These are phyloP conservation scores for Drosophila pachea DNA, from an alignment of 1,140 invertebrate genomes.

Conservation along the genomic window DNA sequence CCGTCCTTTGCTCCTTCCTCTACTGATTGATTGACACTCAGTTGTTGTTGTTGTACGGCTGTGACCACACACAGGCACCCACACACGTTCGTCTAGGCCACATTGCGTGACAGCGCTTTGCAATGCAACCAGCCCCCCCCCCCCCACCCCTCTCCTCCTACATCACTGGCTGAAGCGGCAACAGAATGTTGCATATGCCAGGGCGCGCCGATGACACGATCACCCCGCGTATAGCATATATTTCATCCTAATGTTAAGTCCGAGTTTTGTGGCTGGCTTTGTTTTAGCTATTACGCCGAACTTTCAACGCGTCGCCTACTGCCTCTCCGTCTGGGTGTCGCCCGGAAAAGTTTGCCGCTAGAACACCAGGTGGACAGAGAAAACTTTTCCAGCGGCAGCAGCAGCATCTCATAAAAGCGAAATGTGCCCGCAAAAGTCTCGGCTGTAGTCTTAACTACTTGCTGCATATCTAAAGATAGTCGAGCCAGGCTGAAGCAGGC, in stretches of 20 bases:
- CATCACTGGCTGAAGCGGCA: slow-evolving; percentile 11
- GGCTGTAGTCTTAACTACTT: slow-evolving; percentile 1
- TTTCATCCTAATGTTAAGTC: slow-evolving; percentile 50
- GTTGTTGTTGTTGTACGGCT: slow-evolving; percentile 12
- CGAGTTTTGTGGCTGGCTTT: slow-evolving; percentile 25
- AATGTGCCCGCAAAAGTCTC: slow-evolving; percentile 16
- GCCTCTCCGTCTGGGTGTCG: background rate
- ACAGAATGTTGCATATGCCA: slow-evolving; percentile 51
- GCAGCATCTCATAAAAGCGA: slow-evolving; percentile 17
- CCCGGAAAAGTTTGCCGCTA: slow-evolving; percentile 24
- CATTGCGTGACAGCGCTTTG: slow-evolving; percentile 40
- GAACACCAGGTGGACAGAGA: slow-evolving; percentile 20
- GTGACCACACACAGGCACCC: slow-evolving; percentile 36
- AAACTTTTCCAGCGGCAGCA: slow-evolving; percentile 29
- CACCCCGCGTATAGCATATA: slow-evolving; percentile 30
- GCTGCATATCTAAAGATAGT: slow-evolving; percentile 4
- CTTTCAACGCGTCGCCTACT: background rate
- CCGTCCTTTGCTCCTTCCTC: background rate
- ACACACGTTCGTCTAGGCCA: background rate
- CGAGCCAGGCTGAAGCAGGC: no score
- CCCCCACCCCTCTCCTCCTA: no score
- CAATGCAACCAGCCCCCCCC: slow-evolving; percentile 16
- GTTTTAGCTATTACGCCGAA: slow-evolving; percentile 21
- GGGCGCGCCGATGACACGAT: slow-evolving; percentile 8
- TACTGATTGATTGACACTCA: slow-evolving; percentile 63